Evolutionary conservation across 2,113 vertebrate genomes (phyloP).

Genomic region (Megaptera novaeangliae): DNA sequence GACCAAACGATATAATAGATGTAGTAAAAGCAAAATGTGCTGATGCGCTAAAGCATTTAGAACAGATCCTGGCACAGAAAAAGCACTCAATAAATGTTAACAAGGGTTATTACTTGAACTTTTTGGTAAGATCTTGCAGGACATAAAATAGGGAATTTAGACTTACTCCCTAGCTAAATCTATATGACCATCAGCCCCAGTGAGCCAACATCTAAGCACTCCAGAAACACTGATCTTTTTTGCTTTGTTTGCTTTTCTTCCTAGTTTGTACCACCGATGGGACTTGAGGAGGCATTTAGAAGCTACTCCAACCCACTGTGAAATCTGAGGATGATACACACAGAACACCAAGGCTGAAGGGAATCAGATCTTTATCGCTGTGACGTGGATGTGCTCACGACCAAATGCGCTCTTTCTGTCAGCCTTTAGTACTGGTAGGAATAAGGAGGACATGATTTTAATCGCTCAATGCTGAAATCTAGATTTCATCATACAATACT

Average conservation of each 20-base stretch:
- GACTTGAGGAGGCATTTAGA: background rate
- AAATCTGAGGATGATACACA: too few relatives aligned
- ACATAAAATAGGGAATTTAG: background rate
- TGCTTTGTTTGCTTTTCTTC: background rate
- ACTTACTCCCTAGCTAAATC: background rate
- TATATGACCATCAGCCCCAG: background rate
- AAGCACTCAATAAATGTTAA: background rate
- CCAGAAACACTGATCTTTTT: background rate
- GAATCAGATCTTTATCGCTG: background rate
- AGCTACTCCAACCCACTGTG: background rate
- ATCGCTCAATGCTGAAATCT: background rate
- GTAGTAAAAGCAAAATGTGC: background rate
- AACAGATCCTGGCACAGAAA: background rate
- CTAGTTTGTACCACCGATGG: background rate
- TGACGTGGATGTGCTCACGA: background rate
- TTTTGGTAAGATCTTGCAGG: background rate
- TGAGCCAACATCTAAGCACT: background rate
- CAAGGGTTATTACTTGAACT: background rate
- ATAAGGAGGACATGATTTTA: background rate
- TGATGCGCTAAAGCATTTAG: background rate
- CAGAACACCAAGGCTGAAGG: background rate
- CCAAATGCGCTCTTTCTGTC: background rate
- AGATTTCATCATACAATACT: background rate
- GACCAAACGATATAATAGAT: background rate
- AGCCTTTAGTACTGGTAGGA: background rate